Evolutionary conservation across 2,113 vertebrate genomes (phyloP), one percentile per base, ranked within the genome.

Genomic region (Eulemur macaco): DNA sequence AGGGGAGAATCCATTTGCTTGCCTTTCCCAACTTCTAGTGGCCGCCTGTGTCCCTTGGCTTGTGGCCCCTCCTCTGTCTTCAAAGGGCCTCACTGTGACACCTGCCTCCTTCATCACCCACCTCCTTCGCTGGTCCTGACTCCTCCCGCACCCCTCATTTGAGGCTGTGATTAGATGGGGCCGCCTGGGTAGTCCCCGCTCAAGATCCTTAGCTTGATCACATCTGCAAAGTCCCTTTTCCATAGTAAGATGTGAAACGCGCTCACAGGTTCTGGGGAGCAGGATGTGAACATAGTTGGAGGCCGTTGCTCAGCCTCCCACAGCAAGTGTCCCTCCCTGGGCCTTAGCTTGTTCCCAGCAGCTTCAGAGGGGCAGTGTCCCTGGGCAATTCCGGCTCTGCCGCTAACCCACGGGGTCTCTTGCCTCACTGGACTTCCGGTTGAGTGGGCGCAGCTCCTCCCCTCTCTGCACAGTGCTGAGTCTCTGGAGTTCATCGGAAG

Each of bases 331-430:
- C 58, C 58, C 68, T 84, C 73, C 74, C 37, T 71, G 80, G 18
- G 14, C 39, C 50, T 76, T 15, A 18, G 8, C 21, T 90, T 85
- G 21, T 50, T 66, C 29, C 29, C 18, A 63, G 37, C 63, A 9
- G 60, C 60, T 89, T 82, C 68, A 47, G 39, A 73, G 37, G 39
- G 31, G 3, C 15, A 2, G 39, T 78, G 34, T 81, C 42, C 23
- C 17, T 8, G 23, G 64, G 50, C 31, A 5, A 45, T 71, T 42
- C 25, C 13, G 34, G 37, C 23, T 66, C 66, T 73, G 68, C 45
- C 0, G 1, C 13, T 34, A 21, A 52, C 1, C 5, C 3, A 1
- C 8, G 3, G 42, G 37, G 27, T 29, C 37, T 87, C 64, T 10
- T 18, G 27, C 29, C 85, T 89, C 29, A 12, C 4, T 21, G 47